Evolutionary conservation across 2,888 invertebrate genomes (phyloP), one percentile per base, ranked within the genome.

Genomic region (Drosophila gaucha): DNA sequence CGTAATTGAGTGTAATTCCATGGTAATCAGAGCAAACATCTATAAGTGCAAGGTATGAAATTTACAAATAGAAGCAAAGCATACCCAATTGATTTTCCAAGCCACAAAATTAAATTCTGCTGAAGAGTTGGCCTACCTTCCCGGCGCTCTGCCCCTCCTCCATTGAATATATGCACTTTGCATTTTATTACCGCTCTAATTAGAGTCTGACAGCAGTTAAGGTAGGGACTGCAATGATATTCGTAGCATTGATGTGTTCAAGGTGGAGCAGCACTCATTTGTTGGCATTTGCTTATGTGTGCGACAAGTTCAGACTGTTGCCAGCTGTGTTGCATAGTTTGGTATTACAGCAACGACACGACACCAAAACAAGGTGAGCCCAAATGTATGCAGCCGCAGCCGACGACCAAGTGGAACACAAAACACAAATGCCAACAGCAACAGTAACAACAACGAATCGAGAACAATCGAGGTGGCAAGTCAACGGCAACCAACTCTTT

Each of bases 131-230:
- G 18, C 16, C 30, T 31, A 20, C 10, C 10, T 26, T 18, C 8
- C 20, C 3, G 1, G 6, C 30, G 14, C 14, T 1, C 36, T 16
- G 28, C 20, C 31, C 22, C 10, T 8, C 4, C 33, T 16, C 8
- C 33, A 54, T 54, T 31, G 33, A 46, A 60, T 54, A 36, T 41
- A 60, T 58, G 57, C 54, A 67, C 71, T 68, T 58, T 75, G 63
- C 79, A 67, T 66, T 82, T 88, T 86, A 86, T 82, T 88, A 74
- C 70, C 71, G 87, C 78, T 79, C 87, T 88, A 86, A 90, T 89
- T 87, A 90, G 86, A 80, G 73, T 78, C 74, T 49, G 46, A 30
- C 62, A 59, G 58, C 59, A 65, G 54, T 24, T 31, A 20, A 24
- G 47, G 14, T 2, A 12, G 28, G 14, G 6, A 9, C 28, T 30